Evolutionary conservation across 2,113 vertebrate genomes (phyloP), one percentile per base, ranked within the genome.

Genomic region (Prochilodus magdalenae): DNA sequence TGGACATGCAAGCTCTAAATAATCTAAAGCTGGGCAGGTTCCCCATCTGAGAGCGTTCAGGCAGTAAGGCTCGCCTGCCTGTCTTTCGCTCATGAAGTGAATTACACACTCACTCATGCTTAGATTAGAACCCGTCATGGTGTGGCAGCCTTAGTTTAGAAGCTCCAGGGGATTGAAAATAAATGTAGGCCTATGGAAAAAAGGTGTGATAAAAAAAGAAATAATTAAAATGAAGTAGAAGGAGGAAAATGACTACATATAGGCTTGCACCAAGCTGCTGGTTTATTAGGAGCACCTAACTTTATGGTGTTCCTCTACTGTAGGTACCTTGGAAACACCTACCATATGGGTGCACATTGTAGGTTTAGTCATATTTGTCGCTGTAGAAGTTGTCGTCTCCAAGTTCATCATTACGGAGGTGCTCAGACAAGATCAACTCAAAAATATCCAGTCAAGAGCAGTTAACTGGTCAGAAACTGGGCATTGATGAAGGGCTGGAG

Each of bases 101-200:
- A 79, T 70, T 70, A 70, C 77, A 53, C 15, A 66, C 65, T 79
- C 15, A 27, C 29, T 69, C 65, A 70, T 51, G 49, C 18, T 67
- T 26, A 78, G 76, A 79, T 69, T 57, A 70, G 76, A 79, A 70
- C 36, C 63, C 22, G 47, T 79, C 76, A 30, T 40, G 67, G 20
- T 40, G 1, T 1, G 53, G 53, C 53, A 15, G 36, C 26, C 24
- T 22, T n/a, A 66, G 60, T 44, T 76, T 47, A 47, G 40, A 22
- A 76, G 65, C 60, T 30, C 18, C 14, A 62, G 73, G 73, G 44
- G 60, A 57, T 15, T 75, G 24, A 55, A 15, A 40, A 36, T 24
- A 75, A 47, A 65, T 65, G 44, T 22, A 26, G 1, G 11, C 13
- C 18, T 29, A 51, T 14, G 26, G 60, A 29, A 66, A 66, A 5